Evolutionary conservation across 2,888 invertebrate genomes (phyloP).

Genomic region (Eupsilia transversa): DNA sequence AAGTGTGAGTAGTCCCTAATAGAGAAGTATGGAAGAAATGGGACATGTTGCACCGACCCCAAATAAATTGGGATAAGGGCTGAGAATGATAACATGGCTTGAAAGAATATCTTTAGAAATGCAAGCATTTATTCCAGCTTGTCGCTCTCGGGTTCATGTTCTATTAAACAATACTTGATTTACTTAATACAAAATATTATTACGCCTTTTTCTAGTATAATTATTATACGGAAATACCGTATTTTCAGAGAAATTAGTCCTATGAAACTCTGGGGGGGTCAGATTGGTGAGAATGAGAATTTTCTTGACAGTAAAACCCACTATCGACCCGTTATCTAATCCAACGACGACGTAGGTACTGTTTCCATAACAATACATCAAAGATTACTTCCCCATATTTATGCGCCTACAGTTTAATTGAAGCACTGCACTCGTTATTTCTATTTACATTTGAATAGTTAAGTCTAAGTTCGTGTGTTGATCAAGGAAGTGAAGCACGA

Average conservation of each 20-base stretch:
- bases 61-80: too few species aligned
- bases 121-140: neutral
- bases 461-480: conserved; percentile 37
- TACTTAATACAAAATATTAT: neutral
- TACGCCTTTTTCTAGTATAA: neutral
- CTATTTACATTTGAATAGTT: conserved; percentile 42
- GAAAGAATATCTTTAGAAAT: neutral
- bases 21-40: too few species aligned
- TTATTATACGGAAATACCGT: neutral
- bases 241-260: neutral
- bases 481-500: conserved; percentile 47
- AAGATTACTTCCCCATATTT: neutral
- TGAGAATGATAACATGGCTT: too few species aligned
- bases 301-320: neutral
- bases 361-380: neutral
- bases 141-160: neutral
- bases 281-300: neutral
- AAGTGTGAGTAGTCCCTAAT: too few species aligned
- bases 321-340: neutral
- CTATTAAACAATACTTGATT: neutral
- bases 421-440: conserved; percentile 15
- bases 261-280: neutral
- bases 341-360: neutral
- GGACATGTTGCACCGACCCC: too few species aligned
- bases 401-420: conserved; percentile 4